phyloP scores from a whole-genome alignment of 2,888 invertebrate species.

The Epinotia brunnichana region DNA sequence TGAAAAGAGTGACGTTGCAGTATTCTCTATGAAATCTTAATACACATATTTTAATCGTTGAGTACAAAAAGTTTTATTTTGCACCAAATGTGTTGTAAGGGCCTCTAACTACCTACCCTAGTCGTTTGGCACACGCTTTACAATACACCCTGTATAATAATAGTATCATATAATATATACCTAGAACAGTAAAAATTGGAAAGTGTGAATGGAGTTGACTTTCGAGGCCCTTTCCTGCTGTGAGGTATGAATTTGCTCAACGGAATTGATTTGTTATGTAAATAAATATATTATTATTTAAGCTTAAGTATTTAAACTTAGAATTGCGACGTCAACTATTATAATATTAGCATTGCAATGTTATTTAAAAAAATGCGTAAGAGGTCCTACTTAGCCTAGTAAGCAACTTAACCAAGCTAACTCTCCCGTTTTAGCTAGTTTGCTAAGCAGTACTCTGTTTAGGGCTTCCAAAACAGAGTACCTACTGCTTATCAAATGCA shows the following conservation, averaged over 20 bases:
- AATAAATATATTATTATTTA: constrained; percentile 43
- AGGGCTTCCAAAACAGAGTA: no score
- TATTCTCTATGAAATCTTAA: no score
- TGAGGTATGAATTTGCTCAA: constrained; percentile 45
- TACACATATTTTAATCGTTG: no score
- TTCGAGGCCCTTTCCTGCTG: constrained; percentile 35
- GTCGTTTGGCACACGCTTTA: no score
- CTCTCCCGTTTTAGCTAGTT: background rate
- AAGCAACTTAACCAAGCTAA: no score
- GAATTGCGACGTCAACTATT: constrained; percentile 17
- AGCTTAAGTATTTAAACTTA: constrained; percentile 50
- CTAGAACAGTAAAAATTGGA: constrained; percentile 22
- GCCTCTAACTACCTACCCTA: no score
- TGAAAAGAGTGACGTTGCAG: no score
- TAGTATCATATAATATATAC: constrained; percentile 19
- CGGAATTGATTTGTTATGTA: constrained; percentile 47
- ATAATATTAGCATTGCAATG: background rate
- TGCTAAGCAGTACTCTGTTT: background rate
- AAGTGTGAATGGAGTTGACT: constrained; percentile 31
- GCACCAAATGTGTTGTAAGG: no score
- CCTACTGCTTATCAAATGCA: no score
- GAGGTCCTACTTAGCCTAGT: constrained; percentile 1
- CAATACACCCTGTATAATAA: background rate
- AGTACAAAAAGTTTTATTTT: no score
- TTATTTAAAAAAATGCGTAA: constrained; percentile 3